Evolutionary conservation across 2,888 invertebrate species (phyloP).

Genomic region (Bruchidius siliquastri): DNA sequence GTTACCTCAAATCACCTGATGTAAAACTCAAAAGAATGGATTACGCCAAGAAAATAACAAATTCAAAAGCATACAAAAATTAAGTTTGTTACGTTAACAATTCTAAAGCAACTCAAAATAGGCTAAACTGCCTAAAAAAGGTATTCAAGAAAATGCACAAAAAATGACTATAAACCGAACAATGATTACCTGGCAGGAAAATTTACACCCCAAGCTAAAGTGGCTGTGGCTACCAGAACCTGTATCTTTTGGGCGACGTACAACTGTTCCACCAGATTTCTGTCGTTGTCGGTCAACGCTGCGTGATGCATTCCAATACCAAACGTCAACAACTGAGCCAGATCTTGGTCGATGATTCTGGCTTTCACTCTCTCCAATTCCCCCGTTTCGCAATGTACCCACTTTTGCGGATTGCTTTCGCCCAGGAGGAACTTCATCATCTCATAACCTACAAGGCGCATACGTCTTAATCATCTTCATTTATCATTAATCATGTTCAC

Average conservation of each 20-base stretch:
- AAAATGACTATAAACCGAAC: too few species aligned
- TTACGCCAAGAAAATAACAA: too few species aligned
- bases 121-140: too few species aligned
- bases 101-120: too few species aligned
- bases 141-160: too few species aligned
- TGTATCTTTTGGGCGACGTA: constrained; percentile 95
- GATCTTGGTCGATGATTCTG: constrained; percentile 72
- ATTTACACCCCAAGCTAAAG: constrained; percentile 99
- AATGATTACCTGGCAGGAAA: constrained; percentile 68
- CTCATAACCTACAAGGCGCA: constrained; percentile 69
- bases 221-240: constrained; percentile 93
- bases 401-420: constrained; percentile 91
- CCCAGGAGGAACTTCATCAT: constrained; percentile 86
- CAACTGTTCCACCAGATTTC: constrained; percentile 86
- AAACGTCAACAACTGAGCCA: constrained; percentile 90
- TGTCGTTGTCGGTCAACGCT: constrained; percentile 88
- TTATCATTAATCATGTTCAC: too few species aligned
- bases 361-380: constrained; percentile 78
- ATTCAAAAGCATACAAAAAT: too few species aligned
- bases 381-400: constrained; percentile 80
- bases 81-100: too few species aligned
- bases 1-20: too few species aligned
- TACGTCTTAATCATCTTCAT: too few species aligned
- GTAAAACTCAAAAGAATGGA: too few species aligned
- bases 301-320: constrained; percentile 99